Conservation (phyloP, 2,888 invertebrate species). For the Morpho deidamia region DNA sequence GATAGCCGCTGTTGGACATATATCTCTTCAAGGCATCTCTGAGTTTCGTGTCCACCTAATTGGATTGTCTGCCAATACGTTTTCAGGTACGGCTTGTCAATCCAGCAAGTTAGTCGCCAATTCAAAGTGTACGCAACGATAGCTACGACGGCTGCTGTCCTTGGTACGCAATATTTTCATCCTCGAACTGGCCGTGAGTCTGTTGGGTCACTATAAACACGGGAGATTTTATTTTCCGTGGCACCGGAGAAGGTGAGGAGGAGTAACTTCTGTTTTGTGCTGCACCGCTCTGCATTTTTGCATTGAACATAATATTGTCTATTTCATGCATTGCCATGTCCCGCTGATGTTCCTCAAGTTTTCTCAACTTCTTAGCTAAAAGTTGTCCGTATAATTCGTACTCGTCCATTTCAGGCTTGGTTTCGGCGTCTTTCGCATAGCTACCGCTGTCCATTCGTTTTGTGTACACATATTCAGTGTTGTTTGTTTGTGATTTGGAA, state of each 20-base stretch:
- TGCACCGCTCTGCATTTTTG: constrained; percentile 47
- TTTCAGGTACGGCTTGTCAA: no score
- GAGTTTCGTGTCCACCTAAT: no score
- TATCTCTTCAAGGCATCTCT: no score
- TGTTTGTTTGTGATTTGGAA: constrained; percentile 19
- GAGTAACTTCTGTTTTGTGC: constrained; percentile 38
- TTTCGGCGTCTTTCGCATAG: constrained; percentile 28
- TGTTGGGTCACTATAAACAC: constrained; percentile 51
- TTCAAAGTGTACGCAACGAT: neutral
- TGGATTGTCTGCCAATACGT: no score
- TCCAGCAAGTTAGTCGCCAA: no score
- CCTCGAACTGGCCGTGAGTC: constrained; percentile 43
- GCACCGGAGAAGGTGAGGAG: constrained; percentile 41
- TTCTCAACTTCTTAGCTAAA: constrained; percentile 61
- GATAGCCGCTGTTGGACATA: no score
- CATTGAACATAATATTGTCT: constrained; percentile 63
- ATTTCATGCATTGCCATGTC: constrained; percentile 69
- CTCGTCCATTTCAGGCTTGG: constrained; percentile 45
- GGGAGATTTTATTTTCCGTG: constrained; percentile 48
- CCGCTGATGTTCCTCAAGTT: constrained; percentile 58
- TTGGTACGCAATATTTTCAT: constrained; percentile 48
- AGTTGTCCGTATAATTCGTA: constrained; percentile 62
- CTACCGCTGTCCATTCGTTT: constrained; percentile 22
- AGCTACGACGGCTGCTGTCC: constrained; percentile 28
- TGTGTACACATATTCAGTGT: constrained; percentile 14